These are phyloP conservation scores for Smutsia temminckii DNA, from an alignment of 2,797 vertebrate species.

Conservation along the genomic window DNA sequence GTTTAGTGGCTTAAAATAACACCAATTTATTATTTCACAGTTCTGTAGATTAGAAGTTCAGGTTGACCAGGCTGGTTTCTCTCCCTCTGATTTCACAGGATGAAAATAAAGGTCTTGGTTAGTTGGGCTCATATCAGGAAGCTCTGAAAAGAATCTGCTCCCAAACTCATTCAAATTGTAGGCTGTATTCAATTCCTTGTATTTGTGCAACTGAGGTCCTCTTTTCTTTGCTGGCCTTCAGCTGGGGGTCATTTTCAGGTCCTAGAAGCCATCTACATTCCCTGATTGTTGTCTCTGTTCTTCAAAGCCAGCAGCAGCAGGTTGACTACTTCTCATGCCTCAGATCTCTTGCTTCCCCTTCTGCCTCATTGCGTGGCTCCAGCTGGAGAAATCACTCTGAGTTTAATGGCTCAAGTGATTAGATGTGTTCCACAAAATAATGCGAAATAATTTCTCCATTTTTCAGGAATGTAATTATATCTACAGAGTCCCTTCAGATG, in stretches of 20 bases:
- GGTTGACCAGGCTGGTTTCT: neutral
- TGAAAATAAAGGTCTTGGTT: neutral
- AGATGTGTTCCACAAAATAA: neutral
- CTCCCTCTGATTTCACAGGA: neutral
- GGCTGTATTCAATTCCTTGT: neutral
- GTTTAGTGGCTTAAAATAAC: neutral
- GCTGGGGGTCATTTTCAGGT: neutral
- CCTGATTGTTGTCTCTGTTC: neutral
- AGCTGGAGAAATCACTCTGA: neutral
- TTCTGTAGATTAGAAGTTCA: neutral
- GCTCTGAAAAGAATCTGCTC: neutral
- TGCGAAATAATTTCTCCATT: neutral
- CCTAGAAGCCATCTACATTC: neutral
- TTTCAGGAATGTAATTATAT: neutral
- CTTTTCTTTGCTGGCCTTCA: neutral
- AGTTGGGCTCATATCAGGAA: neutral
- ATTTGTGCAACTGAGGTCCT: neutral
- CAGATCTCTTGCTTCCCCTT: neutral
- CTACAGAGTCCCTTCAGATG: neutral
- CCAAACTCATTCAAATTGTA: neutral
- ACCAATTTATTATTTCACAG: neutral
- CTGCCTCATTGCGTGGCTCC: neutral
- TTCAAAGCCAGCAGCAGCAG: neutral
- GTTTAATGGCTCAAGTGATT: neutral
- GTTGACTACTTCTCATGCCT: neutral